A percentile compares a stretch with the other conserved stretches of the same genome.
Conservation (phyloP, 1,140 invertebrate species). For the Fopius arisanus region DNA sequence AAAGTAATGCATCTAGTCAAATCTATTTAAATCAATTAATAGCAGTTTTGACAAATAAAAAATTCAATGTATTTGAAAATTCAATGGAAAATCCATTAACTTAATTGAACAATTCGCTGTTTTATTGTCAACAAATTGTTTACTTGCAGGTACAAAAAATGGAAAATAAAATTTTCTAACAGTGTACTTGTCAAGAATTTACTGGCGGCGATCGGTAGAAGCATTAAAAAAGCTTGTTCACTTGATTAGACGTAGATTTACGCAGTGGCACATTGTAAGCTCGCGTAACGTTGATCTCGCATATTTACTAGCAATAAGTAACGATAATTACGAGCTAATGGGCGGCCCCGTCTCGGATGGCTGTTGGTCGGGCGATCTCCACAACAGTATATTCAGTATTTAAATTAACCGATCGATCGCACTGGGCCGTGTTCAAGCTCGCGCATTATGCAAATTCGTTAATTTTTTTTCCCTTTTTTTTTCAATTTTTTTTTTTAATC, state of each 20-base stretch:
- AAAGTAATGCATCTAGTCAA: no score
- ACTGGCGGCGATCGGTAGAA: no score
- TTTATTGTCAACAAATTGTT: no score
- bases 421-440: constrained; percentile 47
- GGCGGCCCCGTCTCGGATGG: constrained; percentile 34
- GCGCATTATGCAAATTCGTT: constrained; percentile 61
- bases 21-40: no score
- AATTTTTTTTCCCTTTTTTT: no score
- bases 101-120: no score
- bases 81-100: no score
- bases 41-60: no score
- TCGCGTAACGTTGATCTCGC: constrained; percentile 26
- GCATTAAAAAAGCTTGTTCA: background rate
- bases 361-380: constrained; percentile 35
- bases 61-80: no score
- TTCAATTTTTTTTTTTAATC: constrained; percentile 20
- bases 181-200: no score
- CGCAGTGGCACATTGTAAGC: constrained; percentile 41
- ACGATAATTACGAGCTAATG: constrained; percentile 62
- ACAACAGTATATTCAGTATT: constrained; percentile 51
- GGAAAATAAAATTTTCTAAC: no score
- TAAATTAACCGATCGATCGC: constrained; percentile 63
- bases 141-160: no score
- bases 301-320: constrained; percentile 57
- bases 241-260: constrained; percentile 48